Base-by-base conservation (phyloP, 2,113 vertebrate species). In the Ammodytes marinus region DNA sequence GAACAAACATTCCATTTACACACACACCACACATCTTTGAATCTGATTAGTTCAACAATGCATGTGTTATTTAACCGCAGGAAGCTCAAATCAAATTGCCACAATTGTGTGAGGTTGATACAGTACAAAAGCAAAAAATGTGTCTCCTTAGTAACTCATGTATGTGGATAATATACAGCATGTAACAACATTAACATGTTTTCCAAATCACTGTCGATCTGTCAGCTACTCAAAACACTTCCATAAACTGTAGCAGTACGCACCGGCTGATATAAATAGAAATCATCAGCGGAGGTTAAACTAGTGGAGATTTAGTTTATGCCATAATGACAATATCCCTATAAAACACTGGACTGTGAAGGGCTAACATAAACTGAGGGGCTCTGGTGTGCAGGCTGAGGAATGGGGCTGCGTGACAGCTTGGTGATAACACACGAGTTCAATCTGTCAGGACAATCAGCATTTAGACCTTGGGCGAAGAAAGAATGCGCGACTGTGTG, bases 361-460 rank as follows among this genome's bases (percentile, higher is more conserved):
- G 82, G 83, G 60, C 89, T 88, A 88, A 91, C 83, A 76, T 92
- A 93, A 93, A 92, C 90, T 0, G 17, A 65, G 58, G 27, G 49
- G 49, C 66, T 78, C 8, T 53, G 27, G 73, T 76, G 86, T 77
- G 78, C 75, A 75, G 76, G 55, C 86, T 86, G 86, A 93, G 86
- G 90, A 91, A 92, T 71, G 85, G 91, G 82, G 64, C 79, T 10
- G 76, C 67, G 61, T 94, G 93, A 93, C 93, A 94, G 89, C 80
- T 83, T 77, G 79, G 81, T 82, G 91, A 92, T 89, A 92, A 94
- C 91, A 91, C 86, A 15, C 80, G 5, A 86, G 92, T 93, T 92
- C 91, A 93, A 92, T 88, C 89, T 92, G 93, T 93, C 92, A 92
- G 79, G 91, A 89, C 87, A 88, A 93, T 93, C 92, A 91, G 90